Evolutionary conservation across 2,797 vertebrate species (phyloP).

Genomic region (Xenentodon cancila): DNA sequence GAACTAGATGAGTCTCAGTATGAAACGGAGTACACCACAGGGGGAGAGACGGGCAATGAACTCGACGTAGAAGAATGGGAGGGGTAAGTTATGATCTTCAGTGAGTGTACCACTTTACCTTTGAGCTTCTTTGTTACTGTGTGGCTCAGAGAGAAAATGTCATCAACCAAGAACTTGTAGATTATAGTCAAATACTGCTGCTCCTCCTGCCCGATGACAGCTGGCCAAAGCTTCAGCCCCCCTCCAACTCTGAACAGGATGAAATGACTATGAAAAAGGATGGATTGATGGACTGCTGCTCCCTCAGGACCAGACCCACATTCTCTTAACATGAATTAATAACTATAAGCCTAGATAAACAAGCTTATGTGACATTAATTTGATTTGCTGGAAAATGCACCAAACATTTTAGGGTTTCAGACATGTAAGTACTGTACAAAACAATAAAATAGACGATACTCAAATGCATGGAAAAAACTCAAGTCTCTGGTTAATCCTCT

Average conservation of each 20-base stretch:
- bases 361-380: conserved; percentile 15
- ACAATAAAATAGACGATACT: no score
- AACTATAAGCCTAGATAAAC: conserved; percentile 36
- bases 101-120: neutral
- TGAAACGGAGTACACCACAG: conserved; percentile 91
- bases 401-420: conserved; percentile 4
- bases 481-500: conserved; percentile 65
- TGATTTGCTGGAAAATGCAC: neutral
- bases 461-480: conserved; percentile 9
- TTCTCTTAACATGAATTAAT: conserved; percentile 38
- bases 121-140: conserved; percentile 7
- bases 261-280: no score
- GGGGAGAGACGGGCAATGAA: conserved; percentile 87
- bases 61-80: conserved; percentile 82
- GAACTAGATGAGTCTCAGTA: conserved; percentile 89
- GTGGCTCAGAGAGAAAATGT: conserved; percentile 47
- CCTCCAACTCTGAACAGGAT: no score
- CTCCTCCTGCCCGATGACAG: conserved; percentile 15
- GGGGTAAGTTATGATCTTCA: conserved; percentile 61
- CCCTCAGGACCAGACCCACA: conserved; percentile 57
- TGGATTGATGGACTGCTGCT: conserved; percentile 2
- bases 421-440: no score
- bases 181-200: conserved; percentile 33
- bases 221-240: no score
- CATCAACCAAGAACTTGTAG: conserved; percentile 29